Conservation (phyloP, 2,888 invertebrate genomes). For the Linnaemya tessellans region DNA sequence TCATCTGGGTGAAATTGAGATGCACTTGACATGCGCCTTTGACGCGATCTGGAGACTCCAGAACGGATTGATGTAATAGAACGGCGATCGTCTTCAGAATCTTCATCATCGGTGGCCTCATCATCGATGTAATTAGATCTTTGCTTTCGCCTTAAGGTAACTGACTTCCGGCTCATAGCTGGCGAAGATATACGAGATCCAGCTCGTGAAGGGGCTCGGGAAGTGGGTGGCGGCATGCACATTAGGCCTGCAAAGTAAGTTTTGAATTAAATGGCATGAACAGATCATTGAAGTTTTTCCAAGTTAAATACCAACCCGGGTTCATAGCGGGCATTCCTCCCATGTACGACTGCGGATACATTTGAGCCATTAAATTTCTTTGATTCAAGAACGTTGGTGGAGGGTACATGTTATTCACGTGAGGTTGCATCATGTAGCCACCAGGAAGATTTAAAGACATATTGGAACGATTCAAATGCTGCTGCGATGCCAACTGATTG, state of each 20-base stretch:
- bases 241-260: slow-evolving; percentile 76
- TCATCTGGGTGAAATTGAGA: slow-evolving; percentile 80
- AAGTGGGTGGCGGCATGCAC: slow-evolving; percentile 80
- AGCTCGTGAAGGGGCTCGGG: slow-evolving; percentile 85
- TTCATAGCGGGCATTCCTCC: slow-evolving; percentile 84
- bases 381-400: slow-evolving; percentile 82
- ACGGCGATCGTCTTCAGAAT: slow-evolving; percentile 85
- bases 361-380: slow-evolving; percentile 79
- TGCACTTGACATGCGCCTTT: slow-evolving; percentile 79
- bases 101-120: slow-evolving; percentile 85
- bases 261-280: neutral
- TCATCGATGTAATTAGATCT: slow-evolving; percentile 82
- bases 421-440: slow-evolving; percentile 81
- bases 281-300: neutral
- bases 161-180: slow-evolving; percentile 88
- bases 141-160: slow-evolving; percentile 85
- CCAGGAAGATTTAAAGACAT: slow-evolving; percentile 84
- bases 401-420: slow-evolving; percentile 81
- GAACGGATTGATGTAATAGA: slow-evolving; percentile 82
- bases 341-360: slow-evolving; percentile 80
- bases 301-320: slow-evolving; percentile 77
- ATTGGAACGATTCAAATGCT: slow-evolving; percentile 84
- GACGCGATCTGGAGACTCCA: slow-evolving; percentile 77
- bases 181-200: slow-evolving; percentile 88
- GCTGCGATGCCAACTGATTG: slow-evolving; percentile 78